A percentile compares a stretch with the other conserved stretches of the same genome.
Evolutionary conservation across 2,797 vertebrate genomes (phyloP).

Genomic region (Brachymystax lenok): DNA sequence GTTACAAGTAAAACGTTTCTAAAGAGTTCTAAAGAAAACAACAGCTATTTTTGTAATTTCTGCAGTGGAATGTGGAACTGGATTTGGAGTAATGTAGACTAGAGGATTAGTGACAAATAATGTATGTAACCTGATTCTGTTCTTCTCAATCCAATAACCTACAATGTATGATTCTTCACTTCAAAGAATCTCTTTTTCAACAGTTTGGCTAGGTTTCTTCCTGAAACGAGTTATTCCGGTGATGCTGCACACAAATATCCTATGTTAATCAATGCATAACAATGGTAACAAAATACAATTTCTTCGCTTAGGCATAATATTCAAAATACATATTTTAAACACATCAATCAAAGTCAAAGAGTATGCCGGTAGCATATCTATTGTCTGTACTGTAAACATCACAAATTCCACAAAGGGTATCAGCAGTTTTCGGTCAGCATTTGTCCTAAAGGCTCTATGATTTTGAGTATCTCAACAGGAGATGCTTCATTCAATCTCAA

Average conservation of each 20-base stretch:
- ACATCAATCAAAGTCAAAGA: background rate
- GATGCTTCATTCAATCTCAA: background rate
- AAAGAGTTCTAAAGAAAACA: background rate
- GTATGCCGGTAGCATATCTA: background rate
- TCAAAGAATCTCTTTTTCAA: background rate
- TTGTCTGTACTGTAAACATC: constrained; percentile 3
- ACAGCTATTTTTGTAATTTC: background rate
- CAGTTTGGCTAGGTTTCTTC: background rate
- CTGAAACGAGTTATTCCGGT: background rate
- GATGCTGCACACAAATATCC: background rate
- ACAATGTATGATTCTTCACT: background rate
- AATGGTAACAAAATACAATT: too few relatives aligned
- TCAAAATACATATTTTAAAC: background rate
- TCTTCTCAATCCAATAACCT: background rate
- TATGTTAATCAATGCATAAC: background rate
- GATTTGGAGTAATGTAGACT: constrained; percentile 4
- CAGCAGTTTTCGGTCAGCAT: background rate
- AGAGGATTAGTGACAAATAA: constrained; percentile 19
- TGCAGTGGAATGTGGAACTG: background rate
- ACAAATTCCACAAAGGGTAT: background rate
- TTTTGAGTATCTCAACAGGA: background rate
- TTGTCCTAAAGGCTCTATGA: background rate
- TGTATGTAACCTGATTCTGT: constrained; percentile 12
- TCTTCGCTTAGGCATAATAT: too few relatives aligned
- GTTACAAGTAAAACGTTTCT: background rate